Percentiles rank a stretch among this genome's conserved stretches.
Conservation (phyloP, 2,797 vertebrate genomes). For the Rhyacichthys aspro region DNA sequence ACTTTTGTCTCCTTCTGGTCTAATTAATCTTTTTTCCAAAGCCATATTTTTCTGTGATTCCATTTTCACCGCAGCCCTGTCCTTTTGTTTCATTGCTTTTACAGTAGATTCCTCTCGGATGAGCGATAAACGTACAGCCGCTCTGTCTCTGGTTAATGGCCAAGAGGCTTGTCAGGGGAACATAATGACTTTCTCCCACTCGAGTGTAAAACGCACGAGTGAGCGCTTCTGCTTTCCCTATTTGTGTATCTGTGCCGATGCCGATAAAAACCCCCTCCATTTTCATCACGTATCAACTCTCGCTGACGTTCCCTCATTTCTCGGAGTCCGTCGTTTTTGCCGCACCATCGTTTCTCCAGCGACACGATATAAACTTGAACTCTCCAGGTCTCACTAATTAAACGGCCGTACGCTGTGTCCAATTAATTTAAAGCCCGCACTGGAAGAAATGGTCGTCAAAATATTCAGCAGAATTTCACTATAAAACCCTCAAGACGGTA, state of each 20-base stretch:
- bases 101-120: background rate
- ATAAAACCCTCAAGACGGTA: too few species aligned
- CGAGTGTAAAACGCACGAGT: constrained; percentile 1
- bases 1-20: constrained; percentile 14
- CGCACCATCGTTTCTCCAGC: background rate
- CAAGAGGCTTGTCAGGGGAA: constrained; percentile 34
- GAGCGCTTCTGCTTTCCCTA: background rate
- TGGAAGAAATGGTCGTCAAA: background rate
- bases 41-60: constrained; percentile 7
- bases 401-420: constrained; percentile 11
- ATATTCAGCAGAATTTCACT: too few species aligned
- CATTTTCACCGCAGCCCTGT: background rate
- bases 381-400: constrained; percentile 11
- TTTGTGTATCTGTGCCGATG: background rate
- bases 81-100: constrained; percentile 13
- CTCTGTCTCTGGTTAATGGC: constrained; percentile 37
- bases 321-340: background rate
- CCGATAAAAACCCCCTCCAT: constrained; percentile 6
- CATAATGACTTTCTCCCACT: constrained; percentile 48
- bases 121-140: constrained; percentile 20
- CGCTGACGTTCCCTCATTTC: constrained; percentile 20
- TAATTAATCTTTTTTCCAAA: constrained; percentile 25
- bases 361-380: constrained; percentile 5
- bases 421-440: background rate
- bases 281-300: constrained; percentile 29